phyloP scores from a whole-genome alignment of 2,113 vertebrate genomes.

The Stercorarius parasiticus region DNA sequence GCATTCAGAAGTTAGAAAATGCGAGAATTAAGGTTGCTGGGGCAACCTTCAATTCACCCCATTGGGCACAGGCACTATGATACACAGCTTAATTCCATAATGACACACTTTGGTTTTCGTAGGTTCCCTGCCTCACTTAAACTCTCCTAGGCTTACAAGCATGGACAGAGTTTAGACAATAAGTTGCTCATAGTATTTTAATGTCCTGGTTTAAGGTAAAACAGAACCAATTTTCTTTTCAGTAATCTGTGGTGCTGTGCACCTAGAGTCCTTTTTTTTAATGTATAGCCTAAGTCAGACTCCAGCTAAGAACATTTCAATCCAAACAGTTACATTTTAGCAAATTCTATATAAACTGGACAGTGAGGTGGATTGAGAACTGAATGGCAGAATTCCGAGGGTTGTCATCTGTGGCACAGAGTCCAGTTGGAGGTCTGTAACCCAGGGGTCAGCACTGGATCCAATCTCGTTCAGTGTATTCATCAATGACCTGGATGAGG shows the following conservation, averaged over 20 bases:
- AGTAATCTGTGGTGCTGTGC: background rate
- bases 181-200: background rate
- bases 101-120: background rate
- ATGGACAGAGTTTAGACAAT: background rate
- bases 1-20: constrained; percentile 5
- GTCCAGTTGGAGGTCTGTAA: background rate
- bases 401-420: background rate
- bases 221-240: background rate
- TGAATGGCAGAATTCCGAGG: background rate
- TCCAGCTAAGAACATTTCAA: background rate
- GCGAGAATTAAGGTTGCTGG: constrained; percentile 2
- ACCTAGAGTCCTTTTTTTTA: background rate
- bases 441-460: background rate
- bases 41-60: constrained; percentile 5
- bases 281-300: background rate
- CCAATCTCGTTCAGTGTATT: background rate
- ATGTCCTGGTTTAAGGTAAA: background rate
- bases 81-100: constrained; percentile 2
- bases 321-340: background rate
- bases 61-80: background rate
- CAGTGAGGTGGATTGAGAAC: background rate
- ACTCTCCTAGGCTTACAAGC: background rate
- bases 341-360: background rate
- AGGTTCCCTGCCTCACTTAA: background rate
- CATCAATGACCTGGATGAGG: background rate